These are phyloP conservation scores for Rallus crepitans DNA, from an alignment of 2,797 vertebrate genomes.

Conservation along the genomic window DNA sequence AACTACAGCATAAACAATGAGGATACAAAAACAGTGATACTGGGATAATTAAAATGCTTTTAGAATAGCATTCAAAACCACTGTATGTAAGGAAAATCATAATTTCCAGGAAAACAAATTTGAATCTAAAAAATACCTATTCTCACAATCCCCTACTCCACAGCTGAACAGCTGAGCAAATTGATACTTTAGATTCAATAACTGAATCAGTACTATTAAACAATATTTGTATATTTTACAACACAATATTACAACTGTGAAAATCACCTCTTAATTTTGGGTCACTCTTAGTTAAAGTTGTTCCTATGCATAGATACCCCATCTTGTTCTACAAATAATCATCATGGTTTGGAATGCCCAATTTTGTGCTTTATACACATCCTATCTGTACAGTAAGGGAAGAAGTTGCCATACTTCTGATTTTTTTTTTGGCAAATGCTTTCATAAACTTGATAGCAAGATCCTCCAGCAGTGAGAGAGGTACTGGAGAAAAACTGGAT, in stretches of 20 bases:
- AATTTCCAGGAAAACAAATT: not conserved
- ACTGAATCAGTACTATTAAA: not conserved
- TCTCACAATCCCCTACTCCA: not conserved
- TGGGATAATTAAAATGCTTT: not conserved
- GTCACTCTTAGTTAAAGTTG: not conserved
- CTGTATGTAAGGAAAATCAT: not conserved
- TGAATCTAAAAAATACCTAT: not conserved
- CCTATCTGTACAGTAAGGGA: not conserved
- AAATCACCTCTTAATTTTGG: slow-evolving; percentile 26
- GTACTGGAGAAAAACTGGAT: not conserved
- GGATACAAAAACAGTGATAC: not conserved
- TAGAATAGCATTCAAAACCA: not conserved
- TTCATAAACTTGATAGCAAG: slow-evolving; percentile 14
- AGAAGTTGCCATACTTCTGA: not conserved
- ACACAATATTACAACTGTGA: not conserved
- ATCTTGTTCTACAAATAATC: not conserved
- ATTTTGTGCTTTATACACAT: slow-evolving; percentile 4
- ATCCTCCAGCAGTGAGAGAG: not conserved
- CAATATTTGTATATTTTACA: not conserved
- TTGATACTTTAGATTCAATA: slow-evolving; percentile 30
- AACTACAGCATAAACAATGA: not conserved
- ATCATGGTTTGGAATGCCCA: not conserved
- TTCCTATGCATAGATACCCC: not conserved
- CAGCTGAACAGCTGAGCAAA: not conserved
- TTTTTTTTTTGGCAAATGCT: not conserved